Evolutionary conservation across 2,113 vertebrate genomes (phyloP), one percentile per base, ranked within the genome.

Genomic region (Cebus imitator): DNA sequence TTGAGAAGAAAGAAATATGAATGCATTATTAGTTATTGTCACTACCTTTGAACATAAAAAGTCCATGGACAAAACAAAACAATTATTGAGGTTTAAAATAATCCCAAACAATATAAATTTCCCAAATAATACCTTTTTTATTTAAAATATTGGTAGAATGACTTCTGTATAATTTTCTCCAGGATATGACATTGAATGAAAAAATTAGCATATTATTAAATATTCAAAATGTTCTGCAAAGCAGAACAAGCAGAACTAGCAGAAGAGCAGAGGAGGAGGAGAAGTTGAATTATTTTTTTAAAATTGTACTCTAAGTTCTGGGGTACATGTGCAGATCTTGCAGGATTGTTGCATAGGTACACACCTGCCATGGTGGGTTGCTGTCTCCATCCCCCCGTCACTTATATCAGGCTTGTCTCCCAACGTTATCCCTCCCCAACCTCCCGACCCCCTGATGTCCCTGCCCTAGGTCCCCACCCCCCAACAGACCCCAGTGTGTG

Each of bases 121-220:
- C 70, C 66, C 78, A 9, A 92, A 92, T 68, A 93, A 43, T 21
- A 97, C 2, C 8, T 40, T 16, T 79, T 94, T 96, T 27, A 76
- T 91, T 80, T 93, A 45, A 10, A 45, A 93, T 86, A 97, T 85
- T 91, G 78, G 79, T 40, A 76, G 93, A 96, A 92, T 37, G 25
- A 75, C 20, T 78, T 57, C 5, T 6, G 35, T 48, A 83, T 97
- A 97, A 66, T 32, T 76, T 78, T 48, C 45, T 91, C 68, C 84
- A 25, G 86, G 97, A 96, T 18, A 87, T 17, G 14, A 91, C 75
- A 96, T 48, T 76, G 90, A 95, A 96, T 97, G 37, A 14, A 84
- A 21, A 92, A 94, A 82, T 94, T 81, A 91, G 43, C 92, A 90
- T 97, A 91, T 78, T 80, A 80, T 92, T 96, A 95, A 92, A 95